phyloP scores from a whole-genome alignment of 2,888 invertebrate species.

The Andrena minutula region DNA sequence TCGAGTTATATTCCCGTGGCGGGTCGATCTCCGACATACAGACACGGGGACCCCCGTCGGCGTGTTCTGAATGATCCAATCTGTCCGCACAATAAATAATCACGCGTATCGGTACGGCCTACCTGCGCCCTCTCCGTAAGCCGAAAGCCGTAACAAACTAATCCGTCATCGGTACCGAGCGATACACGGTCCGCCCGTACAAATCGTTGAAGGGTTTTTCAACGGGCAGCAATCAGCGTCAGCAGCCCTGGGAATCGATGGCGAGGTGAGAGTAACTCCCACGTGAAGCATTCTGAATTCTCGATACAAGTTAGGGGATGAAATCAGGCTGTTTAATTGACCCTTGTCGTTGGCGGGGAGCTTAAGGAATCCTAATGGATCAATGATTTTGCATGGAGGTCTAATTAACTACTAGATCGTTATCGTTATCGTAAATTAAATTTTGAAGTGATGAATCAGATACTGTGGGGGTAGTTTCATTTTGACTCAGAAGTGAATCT shows the following conservation, averaged over 20 bases:
- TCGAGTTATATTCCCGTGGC: constrained; percentile 70
- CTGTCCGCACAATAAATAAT: constrained; percentile 78
- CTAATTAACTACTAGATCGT: not conserved
- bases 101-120: constrained; percentile 74
- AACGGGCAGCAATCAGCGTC: constrained; percentile 67
- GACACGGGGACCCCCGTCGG: constrained; percentile 64
- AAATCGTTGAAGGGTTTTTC: constrained; percentile 61
- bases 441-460: too few relatives aligned
- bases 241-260: constrained; percentile 38
- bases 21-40: constrained; percentile 59
- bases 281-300: constrained; percentile 17
- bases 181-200: constrained; percentile 37
- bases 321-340: constrained; percentile 17
- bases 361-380: not conserved
- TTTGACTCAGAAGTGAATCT: too few relatives aligned
- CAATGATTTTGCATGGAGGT: not conserved
- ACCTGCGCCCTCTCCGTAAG: constrained; percentile 66
- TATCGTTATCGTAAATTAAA: too few relatives aligned
- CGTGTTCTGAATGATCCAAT: constrained; percentile 79
- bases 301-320: not conserved
- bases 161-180: constrained; percentile 72
- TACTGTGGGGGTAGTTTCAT: too few relatives aligned
- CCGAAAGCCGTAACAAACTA: constrained; percentile 76
- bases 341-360: constrained; percentile 11
- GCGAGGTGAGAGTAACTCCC: constrained; percentile 32